Conservation (phyloP, 2,888 invertebrate species). For the Stenodera caucasica region DNA sequence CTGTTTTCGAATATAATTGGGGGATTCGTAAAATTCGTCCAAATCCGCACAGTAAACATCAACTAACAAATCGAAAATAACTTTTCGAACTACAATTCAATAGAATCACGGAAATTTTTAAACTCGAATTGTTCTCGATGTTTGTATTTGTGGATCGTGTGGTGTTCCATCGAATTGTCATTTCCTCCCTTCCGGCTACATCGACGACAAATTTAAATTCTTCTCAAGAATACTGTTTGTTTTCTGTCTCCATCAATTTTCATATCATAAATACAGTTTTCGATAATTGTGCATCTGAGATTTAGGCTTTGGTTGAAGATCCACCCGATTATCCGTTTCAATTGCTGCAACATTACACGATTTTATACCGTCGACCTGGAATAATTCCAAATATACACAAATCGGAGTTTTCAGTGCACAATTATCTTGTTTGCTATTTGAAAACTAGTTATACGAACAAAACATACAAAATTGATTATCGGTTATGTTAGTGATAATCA, state of each 20-base stretch:
- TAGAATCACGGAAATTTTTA: too few species aligned
- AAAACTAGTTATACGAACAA: too few species aligned
- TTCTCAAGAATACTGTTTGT: neutral
- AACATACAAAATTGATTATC: too few species aligned
- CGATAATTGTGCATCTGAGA: neutral
- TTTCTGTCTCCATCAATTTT: neutral
- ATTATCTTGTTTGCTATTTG: neutral
- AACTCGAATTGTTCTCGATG: neutral
- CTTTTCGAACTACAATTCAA: too few species aligned
- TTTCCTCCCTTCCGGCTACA: neutral
- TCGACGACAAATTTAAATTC: neutral
- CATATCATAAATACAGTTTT: neutral
- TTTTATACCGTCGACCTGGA: neutral
- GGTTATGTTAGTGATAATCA: too few species aligned
- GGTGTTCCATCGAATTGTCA: neutral
- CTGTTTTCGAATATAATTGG: neutral
- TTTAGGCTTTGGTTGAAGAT: too few species aligned
- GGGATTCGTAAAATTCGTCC: neutral
- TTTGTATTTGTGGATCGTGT: neutral
- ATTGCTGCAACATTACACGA: neutral
- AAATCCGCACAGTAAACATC: too few species aligned
- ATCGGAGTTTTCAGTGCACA: neutral
- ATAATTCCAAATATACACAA: neutral
- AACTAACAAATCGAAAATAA: too few species aligned
- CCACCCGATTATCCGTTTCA: neutral